Base-by-base conservation (phyloP, 2,888 invertebrate genomes). In the Cosmia pyralina region DNA sequence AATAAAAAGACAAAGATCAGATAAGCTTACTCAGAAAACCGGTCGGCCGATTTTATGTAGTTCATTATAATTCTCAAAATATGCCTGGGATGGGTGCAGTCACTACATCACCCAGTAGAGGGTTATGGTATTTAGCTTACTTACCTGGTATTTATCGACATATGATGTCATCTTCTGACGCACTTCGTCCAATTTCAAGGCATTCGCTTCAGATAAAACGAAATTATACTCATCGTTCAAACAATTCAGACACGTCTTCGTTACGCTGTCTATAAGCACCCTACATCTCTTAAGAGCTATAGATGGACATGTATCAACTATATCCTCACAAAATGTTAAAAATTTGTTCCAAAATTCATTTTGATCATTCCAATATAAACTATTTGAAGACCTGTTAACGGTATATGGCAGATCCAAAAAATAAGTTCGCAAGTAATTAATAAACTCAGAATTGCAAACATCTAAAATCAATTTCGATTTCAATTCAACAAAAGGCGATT, bases 281-380 rank as follows among this genome's bases (percentile, higher is more conserved):
- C 55, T 90, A 76, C 93, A 94, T 80, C 88, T 94, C 28, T 85
- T 90, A 53, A 91, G 72, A 28, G 95, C 94, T 10, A 90, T 89
- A 15, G 93, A 88, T 13, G 95, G 95, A 3, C 91, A 91, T n/a
- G 91, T 85, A 38, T 90, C 89, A 5, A 94, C 87, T 38, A 97
- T 86, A 64, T 90, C 90, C 72, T 94, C 92, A 72, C 90, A 92
- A 83, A 95, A 92, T 28, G 64, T 80, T 52, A 94, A 81, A 22
- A 93, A 92, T 80, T 94, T 91, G n/a, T 80, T 75, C 95, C 95
- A 95, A 89, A 95, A 95, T 34, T 86, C 85, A n/a, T 82, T 84
- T 81, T 88, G 91, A 67, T 93, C 85, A 13, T 89, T 87, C 95
- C 95, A 95, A 77, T 95, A 95, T 69, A 92, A 84, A n/a, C 75